phyloP scores from a whole-genome alignment of 2,113 vertebrate species.

The Brachirus orientalis region DNA sequence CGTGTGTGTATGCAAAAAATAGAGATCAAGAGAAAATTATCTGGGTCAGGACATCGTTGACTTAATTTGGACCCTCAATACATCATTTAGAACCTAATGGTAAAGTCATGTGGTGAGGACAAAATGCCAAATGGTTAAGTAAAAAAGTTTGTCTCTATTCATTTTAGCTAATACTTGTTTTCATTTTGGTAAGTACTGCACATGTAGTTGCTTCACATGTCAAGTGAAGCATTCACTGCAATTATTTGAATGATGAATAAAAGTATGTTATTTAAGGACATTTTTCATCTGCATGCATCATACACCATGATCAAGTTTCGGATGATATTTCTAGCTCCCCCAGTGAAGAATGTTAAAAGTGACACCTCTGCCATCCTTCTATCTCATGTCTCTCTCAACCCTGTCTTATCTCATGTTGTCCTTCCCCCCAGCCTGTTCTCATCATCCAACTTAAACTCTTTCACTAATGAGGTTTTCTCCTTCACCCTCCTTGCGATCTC shows the following conservation, averaged over 20 bases:
- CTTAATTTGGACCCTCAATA: slow-evolving; percentile 23
- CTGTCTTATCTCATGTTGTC: slow-evolving; percentile 67
- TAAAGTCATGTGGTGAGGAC: slow-evolving; percentile 20
- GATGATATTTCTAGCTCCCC: slow-evolving; percentile 34
- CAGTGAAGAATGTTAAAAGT: slow-evolving; percentile 60
- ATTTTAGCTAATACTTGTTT: neutral
- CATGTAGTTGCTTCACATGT: no score
- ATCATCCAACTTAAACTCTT: slow-evolving; percentile 76
- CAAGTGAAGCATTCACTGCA: no score
- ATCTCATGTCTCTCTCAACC: slow-evolving; percentile 49
- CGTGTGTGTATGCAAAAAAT: no score
- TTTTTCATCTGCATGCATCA: slow-evolving; percentile 35
- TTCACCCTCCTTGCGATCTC: neutral
- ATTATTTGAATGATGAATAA: no score
- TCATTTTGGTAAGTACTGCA: no score
- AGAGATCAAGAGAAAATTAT: no score
- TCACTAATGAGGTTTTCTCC: slow-evolving; percentile 64
- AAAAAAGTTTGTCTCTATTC: no score
- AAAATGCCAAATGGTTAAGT: no score
- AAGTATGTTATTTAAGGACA: neutral
- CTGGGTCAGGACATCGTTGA: neutral
- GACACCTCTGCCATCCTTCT: slow-evolving; percentile 53
- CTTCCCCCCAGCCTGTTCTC: slow-evolving; percentile 71
- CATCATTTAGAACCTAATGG: slow-evolving; percentile 44
- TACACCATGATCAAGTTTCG: slow-evolving; percentile 56